phyloP scores from a whole-genome alignment of 2,113 vertebrate species.

The Myiopsitta monachus region DNA sequence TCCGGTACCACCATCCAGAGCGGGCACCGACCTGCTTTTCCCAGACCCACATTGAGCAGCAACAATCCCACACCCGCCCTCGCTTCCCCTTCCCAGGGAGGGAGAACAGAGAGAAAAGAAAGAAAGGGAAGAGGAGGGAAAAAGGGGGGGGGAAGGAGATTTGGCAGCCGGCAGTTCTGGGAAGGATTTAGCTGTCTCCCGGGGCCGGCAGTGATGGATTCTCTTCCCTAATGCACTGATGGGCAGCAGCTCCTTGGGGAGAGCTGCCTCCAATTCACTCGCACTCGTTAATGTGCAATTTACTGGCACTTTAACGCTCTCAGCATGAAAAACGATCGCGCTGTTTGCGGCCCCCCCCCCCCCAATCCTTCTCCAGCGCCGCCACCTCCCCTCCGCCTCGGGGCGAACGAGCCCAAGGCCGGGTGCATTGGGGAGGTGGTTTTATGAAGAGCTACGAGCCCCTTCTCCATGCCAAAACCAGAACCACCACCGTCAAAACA shows the following conservation, averaged over 20 bases:
- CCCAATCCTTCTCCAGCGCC: constrained; percentile 29
- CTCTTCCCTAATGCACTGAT: constrained; percentile 70
- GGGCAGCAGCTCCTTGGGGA: constrained; percentile 63
- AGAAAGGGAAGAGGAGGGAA: neutral
- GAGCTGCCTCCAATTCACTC: constrained; percentile 70
- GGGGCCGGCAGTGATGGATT: constrained; percentile 68
- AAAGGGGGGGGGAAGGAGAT: neutral
- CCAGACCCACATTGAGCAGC: neutral
- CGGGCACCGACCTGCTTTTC: neutral
- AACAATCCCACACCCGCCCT: constrained; percentile 13
- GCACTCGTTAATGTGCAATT: constrained; percentile 79
- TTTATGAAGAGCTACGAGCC: constrained; percentile 12
- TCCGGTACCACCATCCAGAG: fast-evolving
- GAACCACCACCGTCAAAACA: neutral
- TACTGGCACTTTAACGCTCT: constrained; percentile 77
- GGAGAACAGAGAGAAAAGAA: neutral
- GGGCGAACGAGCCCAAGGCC: constrained; percentile 19
- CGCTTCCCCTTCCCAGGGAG: constrained; percentile 6
- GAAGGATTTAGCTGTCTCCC: constrained; percentile 70
- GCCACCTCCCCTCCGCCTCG: constrained; percentile 19
- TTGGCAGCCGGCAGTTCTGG: constrained; percentile 67
- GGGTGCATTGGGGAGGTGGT: constrained; percentile 10
- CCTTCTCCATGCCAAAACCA: neutral
- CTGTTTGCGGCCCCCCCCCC: constrained; percentile 38
- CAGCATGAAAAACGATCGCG: constrained; percentile 72